Evolutionary conservation across 2,888 invertebrate genomes (phyloP).

Genomic region (Ophion costatus): DNA sequence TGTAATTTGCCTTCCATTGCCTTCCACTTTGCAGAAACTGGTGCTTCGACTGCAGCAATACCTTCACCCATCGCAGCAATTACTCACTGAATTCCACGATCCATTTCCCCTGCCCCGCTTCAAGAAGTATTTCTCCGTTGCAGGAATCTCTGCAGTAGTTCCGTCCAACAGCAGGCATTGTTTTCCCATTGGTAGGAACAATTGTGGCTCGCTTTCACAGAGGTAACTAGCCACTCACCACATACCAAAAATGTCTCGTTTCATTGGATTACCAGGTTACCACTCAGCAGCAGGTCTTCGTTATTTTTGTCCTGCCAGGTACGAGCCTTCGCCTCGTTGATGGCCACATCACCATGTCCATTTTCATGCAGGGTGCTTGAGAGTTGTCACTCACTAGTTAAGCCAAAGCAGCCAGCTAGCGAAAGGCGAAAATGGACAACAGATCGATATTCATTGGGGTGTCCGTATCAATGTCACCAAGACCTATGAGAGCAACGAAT

Average conservation of each 20-base stretch:
- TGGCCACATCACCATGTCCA: too few relatives aligned
- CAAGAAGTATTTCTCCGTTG: background rate
- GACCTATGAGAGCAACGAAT: too few relatives aligned
- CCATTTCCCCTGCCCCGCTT: background rate
- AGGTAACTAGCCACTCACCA: background rate
- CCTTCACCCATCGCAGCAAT: slow-evolving; percentile 1
- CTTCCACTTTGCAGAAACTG: background rate
- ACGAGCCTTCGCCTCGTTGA: too few relatives aligned
- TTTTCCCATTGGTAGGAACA: background rate
- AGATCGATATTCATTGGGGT: background rate
- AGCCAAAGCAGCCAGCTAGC: background rate
- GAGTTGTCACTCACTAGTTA: too few relatives aligned
- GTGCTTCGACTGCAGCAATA: background rate
- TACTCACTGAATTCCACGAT: background rate
- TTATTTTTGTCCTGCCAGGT: background rate
- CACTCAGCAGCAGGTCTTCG: background rate
- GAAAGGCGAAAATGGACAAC: background rate
- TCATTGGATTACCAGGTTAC: background rate
- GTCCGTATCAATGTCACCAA: background rate
- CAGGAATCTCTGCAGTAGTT: background rate
- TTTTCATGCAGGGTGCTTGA: too few relatives aligned
- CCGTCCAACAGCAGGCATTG: background rate
- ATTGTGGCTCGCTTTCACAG: background rate
- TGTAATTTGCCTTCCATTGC: background rate
- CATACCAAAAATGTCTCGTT: background rate